A percentile compares a stretch with the other conserved stretches of the same genome.
These are phyloP conservation scores for Spinibarbus caldwelli DNA, from an alignment of 2,797 vertebrate genomes.

Conservation along the genomic window DNA sequence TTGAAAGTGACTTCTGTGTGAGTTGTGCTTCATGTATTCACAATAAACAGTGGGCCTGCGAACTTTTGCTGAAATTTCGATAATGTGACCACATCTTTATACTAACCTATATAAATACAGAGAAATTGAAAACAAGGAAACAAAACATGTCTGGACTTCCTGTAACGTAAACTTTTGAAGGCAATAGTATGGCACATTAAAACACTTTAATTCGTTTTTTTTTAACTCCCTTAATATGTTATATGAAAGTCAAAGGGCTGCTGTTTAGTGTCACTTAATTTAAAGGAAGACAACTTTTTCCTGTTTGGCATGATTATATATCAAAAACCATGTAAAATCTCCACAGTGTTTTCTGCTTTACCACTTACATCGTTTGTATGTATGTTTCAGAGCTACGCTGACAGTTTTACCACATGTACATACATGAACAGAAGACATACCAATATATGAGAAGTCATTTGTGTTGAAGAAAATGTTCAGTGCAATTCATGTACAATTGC, in stretches of 20 bases:
- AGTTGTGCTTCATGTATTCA: neutral
- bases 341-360: conserved; percentile 50
- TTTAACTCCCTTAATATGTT: neutral
- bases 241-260: conserved; percentile 36
- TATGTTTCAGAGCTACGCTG: conserved; percentile 75
- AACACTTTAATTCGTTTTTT: neutral
- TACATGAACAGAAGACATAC: conserved; percentile 69
- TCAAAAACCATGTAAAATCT: neutral
- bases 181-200: conserved; percentile 49
- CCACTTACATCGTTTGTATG: conserved; percentile 56
- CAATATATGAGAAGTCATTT: conserved; percentile 81
- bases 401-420: conserved; percentile 84
- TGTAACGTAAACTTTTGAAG: conserved; percentile 41
- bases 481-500: conserved; percentile 92
- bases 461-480: conserved; percentile 81
- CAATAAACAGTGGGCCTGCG: neutral
- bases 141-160: conserved; percentile 42
- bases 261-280: conserved; percentile 18
- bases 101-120: conserved; percentile 40
- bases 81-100: neutral
- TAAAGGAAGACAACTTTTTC: conserved; percentile 5
- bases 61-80: neutral
- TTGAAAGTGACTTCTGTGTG: neutral
- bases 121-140: conserved; percentile 41
- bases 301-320: conserved; percentile 48